Evolutionary conservation across 2,797 vertebrate genomes (phyloP), one percentile per base, ranked within the genome.

Genomic region (Microctenopoma steveboyesi): DNA sequence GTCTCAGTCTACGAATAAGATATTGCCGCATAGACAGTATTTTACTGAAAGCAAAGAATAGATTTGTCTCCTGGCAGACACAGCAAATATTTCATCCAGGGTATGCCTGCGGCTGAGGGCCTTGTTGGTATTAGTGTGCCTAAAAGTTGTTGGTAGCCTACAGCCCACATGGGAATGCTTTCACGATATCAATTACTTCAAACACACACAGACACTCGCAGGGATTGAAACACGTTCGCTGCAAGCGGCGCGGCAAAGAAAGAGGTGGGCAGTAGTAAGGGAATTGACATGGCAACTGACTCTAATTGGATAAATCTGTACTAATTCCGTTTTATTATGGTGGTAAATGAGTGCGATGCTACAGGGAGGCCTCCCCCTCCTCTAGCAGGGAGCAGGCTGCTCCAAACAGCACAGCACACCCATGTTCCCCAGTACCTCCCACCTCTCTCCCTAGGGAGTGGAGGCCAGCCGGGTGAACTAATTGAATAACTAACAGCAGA

Each of bases 11-110:
- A 72, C 88, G 90, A 90, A 91, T 91, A 92, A 91, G 90, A 92
- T 92, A 90, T 87, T 89, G 92, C 92, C 71, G 72, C 88, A 91
- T 92, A 86, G 91, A 86, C 92, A 92, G 83, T 90, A 90, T 92
- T 91, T 90, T 86, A 86, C 81, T 69, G 86, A 88, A 89, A 88
- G 88, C 81, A 74, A 62, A 82, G 87, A 89, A 92, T 90, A 90
- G 89, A 92, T 93, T 91, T 91, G 89, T 93, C 87, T 93, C 87
- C 83, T 88, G 87, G 88, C 90, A 90, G 84, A 86, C 89, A 80
- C 85, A 79, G 90, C 86, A 83, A 83, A 91, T 93, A 88, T 91
- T 92, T 93, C 88, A 91, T 91, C 84, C 82, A 56, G 86, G 87
- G 64, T 84, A 81, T 76, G 82, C 88, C 83, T 79, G 86, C 79